Base-by-base conservation (phyloP, 1,140 invertebrate genomes). In the Steinernema feltiae region DNA sequence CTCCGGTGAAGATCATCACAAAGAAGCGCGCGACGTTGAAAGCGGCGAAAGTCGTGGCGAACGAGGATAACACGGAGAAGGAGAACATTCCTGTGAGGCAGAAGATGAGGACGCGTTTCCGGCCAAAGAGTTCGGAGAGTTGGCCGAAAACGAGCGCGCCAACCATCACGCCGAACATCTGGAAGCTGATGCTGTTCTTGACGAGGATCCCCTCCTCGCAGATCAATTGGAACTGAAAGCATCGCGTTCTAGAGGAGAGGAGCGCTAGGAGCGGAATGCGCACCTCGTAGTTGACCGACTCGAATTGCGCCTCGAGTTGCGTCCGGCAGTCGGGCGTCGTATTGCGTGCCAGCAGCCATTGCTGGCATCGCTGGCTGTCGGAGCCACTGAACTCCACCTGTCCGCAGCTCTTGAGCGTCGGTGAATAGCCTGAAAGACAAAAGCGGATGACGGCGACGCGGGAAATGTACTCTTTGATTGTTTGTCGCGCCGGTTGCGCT, bases 101-200 rank as follows among this genome's bases (percentile, higher is more conserved):
- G 53, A 63, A 3, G 3, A 63, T 15, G 24, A 63, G 53, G 12
- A 27, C 24, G 12, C 24, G 12, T 21, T 63, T 73, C 3, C 72
- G 31, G 7, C 72, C 72, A 71, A 41, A 73, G 72, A 73, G 53
- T 12, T 73, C 72, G 3, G 69, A 72, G 2, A 73, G 3, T 27
- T 73, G 72, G n/a, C 72, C 72, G 72, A 73, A 73, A 53, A 73
- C 70, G 69, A 73, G 27, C 30, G 72, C 72, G 7, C 72, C 72
- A 18, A 73, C 48, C 32, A 73, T 41, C 3, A 71, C 53, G 17
- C 32, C 72, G 27, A 73, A 63, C 72, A 73, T 73, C 70, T 73
- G 72, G 2, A 41, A 3, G 30, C 31, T 41, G 30, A 70, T 70
- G 46, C 46, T 70, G 72, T 41, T 73, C 46, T 73, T 63, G 46